phyloP scores from a whole-genome alignment of 2,797 vertebrate genomes.

The Petrocephalus sullivani region DNA sequence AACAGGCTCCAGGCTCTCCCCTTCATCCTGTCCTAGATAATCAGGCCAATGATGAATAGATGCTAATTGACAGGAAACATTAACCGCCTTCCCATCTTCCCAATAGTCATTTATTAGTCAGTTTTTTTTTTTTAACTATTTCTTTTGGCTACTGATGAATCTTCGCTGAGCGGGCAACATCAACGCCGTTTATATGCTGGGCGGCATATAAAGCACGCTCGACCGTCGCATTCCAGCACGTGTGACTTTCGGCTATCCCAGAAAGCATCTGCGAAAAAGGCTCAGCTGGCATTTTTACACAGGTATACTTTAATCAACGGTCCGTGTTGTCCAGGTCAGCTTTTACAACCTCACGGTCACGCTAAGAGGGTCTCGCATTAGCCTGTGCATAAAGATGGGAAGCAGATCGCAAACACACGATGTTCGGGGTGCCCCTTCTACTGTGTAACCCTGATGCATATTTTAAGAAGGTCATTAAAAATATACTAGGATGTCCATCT shows the following conservation, averaged over 20 bases:
- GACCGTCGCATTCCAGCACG: not conserved
- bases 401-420: not conserved
- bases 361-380: not conserved
- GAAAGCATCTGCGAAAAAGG: not conserved
- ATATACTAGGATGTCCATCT: constrained; percentile 9
- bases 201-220: too few relatives aligned
- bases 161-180: not conserved
- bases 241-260: not conserved
- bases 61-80: not conserved
- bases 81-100: not conserved
- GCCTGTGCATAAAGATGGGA: not conserved
- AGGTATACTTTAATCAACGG: not conserved
- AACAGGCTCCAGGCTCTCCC: not conserved
- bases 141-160: not conserved
- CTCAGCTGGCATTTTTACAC: not conserved
- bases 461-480: constrained; percentile 21
- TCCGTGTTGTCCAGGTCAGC: not conserved
- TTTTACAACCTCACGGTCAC: not conserved
- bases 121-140: not conserved
- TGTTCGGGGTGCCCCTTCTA: not conserved
- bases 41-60: not conserved
- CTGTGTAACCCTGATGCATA: not conserved
- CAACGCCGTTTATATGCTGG: not conserved
- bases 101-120: not conserved
- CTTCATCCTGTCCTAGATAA: not conserved